Percentiles rank a stretch among this genome's conserved stretches.
Evolutionary conservation across 2,113 vertebrate species (phyloP).

Genomic region (Rhabdornis inornatus): DNA sequence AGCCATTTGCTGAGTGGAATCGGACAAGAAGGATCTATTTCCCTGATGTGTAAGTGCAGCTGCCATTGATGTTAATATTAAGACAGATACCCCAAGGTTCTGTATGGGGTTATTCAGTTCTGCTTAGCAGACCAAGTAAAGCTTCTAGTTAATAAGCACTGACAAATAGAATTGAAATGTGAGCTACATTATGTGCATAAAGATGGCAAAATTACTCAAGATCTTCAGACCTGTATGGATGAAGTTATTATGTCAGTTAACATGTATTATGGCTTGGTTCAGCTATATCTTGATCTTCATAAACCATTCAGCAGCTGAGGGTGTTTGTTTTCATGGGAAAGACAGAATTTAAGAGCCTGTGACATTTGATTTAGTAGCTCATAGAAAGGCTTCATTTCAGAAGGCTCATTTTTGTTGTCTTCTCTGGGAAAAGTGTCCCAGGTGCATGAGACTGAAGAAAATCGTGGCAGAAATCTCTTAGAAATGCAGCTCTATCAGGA

Average conservation of each 20-base stretch:
- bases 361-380: neutral
- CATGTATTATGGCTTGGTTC: neutral
- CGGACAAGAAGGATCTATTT: neutral
- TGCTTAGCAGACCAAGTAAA: neutral
- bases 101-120: neutral
- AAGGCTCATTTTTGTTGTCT: neutral
- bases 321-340: neutral
- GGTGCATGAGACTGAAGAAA: neutral
- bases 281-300: neutral
- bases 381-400: neutral
- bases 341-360: neutral
- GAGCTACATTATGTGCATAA: neutral
- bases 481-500: neutral
- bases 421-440: neutral
- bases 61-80: neutral
- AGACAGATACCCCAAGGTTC: neutral
- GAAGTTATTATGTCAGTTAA: neutral
- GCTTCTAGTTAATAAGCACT: neutral
- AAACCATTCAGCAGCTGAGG: neutral
- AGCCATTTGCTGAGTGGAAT: neutral
- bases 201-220: neutral
- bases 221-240: neutral
- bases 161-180: neutral
- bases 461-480: neutral
- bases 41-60: neutral